phyloP scores from a whole-genome alignment of 2,797 vertebrate species.

The Aselliscus stoliczkanus region DNA sequence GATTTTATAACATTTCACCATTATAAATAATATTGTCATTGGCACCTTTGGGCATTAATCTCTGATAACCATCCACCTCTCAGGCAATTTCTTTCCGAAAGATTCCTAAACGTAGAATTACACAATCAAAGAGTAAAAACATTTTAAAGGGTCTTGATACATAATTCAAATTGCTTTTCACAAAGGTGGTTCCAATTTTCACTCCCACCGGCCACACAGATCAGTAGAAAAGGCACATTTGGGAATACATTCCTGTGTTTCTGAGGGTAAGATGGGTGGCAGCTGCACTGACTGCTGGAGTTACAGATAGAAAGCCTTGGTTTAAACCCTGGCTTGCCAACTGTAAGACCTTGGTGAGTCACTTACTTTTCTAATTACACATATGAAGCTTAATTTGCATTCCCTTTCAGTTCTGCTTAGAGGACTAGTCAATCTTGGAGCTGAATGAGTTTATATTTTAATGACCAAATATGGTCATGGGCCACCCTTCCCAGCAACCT shows the following conservation, averaged over 20 bases:
- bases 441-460: background rate
- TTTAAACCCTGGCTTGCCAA: constrained; percentile 30
- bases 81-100: constrained; percentile 5
- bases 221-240: background rate
- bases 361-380: background rate
- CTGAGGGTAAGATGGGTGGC: background rate
- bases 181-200: background rate
- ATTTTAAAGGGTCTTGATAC: background rate
- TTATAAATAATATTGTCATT: constrained; percentile 15
- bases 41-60: constrained; percentile 23
- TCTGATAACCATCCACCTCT: background rate
- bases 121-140: background rate
- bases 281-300: background rate
- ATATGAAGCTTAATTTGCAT: background rate
- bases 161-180: background rate
- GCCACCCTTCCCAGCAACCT: background rate
- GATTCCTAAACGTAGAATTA: constrained; percentile 24
- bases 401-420: background rate
- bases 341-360: background rate
- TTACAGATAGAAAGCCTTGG: background rate
- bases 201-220: background rate
- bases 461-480: background rate
- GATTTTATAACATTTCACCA: background rate
- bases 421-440: background rate
- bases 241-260: constrained; percentile 4